These are phyloP conservation scores for Bugula neritina DNA, from an alignment of 2,888 invertebrate genomes.

Conservation along the genomic window DNA sequence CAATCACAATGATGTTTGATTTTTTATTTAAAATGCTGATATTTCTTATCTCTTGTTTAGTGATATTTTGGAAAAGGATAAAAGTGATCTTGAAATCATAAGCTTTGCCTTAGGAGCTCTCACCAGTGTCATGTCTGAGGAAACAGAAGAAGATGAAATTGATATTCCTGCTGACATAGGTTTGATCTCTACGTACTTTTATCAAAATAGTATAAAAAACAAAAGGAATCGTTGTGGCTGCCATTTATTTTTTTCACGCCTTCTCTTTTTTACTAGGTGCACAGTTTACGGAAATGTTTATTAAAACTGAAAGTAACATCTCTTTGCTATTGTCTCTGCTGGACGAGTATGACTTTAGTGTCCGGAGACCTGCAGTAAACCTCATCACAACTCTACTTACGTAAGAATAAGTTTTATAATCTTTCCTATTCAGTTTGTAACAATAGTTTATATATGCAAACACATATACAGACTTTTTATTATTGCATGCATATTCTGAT, in stretches of 20 bases:
- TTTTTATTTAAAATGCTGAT: too few species aligned
- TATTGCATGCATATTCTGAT: too few species aligned
- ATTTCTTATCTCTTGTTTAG: background rate
- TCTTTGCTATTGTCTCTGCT: conserved; percentile 72
- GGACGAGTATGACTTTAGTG: conserved; percentile 88
- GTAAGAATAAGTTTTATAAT: too few species aligned
- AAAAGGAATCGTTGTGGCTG: too few species aligned
- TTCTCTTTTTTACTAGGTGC: conserved; percentile 46
- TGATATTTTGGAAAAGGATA: conserved; percentile 29
- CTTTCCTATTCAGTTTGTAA: too few species aligned
- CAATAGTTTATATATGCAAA: too few species aligned
- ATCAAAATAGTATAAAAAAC: too few species aligned
- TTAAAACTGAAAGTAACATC: conserved; percentile 80
- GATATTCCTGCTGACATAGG: conserved; percentile 24
- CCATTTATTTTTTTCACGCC: too few species aligned
- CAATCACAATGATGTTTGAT: too few species aligned
- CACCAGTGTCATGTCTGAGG: conserved; percentile 71
- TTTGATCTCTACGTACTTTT: background rate
- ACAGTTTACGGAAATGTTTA: conserved; percentile 88
- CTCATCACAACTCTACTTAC: conserved; percentile 78
- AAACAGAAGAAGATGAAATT: conserved; percentile 44
- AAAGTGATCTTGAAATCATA: conserved; percentile 82
- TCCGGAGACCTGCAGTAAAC: conserved; percentile 82
- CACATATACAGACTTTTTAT: too few species aligned
- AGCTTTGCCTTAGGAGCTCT: conserved; percentile 86